phyloP scores from a whole-genome alignment of 2,888 invertebrate species.

The Malacosoma neustria region DNA sequence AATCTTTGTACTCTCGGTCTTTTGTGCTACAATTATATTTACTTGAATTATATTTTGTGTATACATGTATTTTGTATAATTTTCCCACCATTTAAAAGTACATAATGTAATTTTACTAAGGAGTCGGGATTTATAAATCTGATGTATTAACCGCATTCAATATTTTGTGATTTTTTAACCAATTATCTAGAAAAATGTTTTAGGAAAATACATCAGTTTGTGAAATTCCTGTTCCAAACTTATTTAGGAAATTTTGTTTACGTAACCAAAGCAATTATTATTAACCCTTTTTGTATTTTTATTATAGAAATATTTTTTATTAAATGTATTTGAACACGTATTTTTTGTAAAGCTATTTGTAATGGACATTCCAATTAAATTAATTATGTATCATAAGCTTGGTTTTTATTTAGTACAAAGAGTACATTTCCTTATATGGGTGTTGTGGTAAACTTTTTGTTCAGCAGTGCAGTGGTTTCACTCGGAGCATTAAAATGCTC shows the following conservation, averaged over 20 bases:
- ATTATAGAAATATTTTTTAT: background rate
- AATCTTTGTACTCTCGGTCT: conserved; percentile 3
- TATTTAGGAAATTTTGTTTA: conserved; percentile 12
- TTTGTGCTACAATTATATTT: background rate
- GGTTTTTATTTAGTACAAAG: no score
- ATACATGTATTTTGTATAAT: conserved; percentile 4
- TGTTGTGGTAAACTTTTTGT: no score
- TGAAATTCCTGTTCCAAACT: conserved; percentile 8
- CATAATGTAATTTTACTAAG: conserved; percentile 11
- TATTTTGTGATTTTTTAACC: no score
- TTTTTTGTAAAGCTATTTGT: conserved; percentile 42
- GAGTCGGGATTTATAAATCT: conserved; percentile 13
- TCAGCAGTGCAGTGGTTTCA: no score
- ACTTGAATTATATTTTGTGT: conserved; percentile 1
- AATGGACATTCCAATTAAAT: conserved; percentile 65
- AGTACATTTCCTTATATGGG: no score
- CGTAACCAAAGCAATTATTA: conserved; percentile 49
- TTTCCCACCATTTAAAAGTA: conserved; percentile 21
- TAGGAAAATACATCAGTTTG: background rate
- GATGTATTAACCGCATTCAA: no score
- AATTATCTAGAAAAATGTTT: no score
- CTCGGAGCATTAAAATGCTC: no score
- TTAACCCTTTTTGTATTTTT: conserved; percentile 41
- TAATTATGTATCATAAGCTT: conserved; percentile 46
- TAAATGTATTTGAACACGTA: conserved; percentile 24